These are phyloP conservation scores for Ischnura elegans DNA, from an alignment of 2,888 invertebrate genomes.

Conservation along the genomic window DNA sequence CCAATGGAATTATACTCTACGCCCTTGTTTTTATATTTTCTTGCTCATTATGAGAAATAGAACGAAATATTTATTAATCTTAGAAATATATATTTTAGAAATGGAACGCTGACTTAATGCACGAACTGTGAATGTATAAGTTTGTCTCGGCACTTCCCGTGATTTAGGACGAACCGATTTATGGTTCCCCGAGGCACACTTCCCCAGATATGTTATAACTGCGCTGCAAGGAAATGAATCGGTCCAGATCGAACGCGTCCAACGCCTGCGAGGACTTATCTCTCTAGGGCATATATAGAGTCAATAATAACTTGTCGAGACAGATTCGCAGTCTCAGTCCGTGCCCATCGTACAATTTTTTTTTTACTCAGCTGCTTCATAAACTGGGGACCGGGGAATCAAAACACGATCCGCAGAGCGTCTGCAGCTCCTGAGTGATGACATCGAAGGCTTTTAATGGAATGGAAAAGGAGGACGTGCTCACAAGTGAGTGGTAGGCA, in stretches of 20 bases:
- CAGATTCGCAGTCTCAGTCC: background rate
- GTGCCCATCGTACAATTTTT: too few relatives aligned
- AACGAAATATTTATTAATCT: too few relatives aligned
- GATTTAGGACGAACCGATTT: background rate
- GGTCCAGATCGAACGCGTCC: background rate
- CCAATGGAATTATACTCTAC: too few relatives aligned
- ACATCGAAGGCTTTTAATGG: slow-evolving; percentile 64
- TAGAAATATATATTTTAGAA: too few relatives aligned
- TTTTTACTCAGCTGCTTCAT: background rate
- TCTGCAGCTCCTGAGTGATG: slow-evolving; percentile 54
- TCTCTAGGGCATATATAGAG: background rate
- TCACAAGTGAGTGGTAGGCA: slow-evolving; percentile 44
- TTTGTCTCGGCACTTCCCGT: background rate
- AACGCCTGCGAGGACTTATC: background rate
- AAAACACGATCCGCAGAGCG: slow-evolving; percentile 60
- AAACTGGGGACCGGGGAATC: slow-evolving; percentile 43
- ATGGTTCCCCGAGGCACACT: background rate
- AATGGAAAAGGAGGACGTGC: slow-evolving; percentile 57
- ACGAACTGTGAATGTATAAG: background rate
- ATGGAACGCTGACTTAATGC: background rate
- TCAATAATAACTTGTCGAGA: background rate
- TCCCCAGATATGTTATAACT: background rate
- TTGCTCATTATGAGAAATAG: too few relatives aligned
- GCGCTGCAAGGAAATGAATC: background rate
- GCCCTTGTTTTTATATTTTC: too few relatives aligned